Evolutionary conservation across 2,113 vertebrate species (phyloP).

Genomic region (Herpailurus yagouaroundi): DNA sequence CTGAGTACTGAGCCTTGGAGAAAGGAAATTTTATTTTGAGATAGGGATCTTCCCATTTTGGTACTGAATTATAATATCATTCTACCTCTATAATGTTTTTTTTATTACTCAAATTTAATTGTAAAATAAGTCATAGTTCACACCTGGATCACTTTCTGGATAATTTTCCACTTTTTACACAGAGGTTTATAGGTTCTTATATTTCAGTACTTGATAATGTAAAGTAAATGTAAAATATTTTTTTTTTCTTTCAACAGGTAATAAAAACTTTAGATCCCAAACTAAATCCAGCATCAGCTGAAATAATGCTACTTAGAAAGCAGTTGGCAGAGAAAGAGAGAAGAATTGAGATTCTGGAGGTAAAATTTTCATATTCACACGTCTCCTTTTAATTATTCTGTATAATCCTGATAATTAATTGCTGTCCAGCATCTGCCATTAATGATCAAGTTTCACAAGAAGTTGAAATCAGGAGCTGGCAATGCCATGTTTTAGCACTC

Average conservation of each 20-base stretch:
- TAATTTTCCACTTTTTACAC: background rate
- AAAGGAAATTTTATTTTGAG: background rate
- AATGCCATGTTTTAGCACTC: background rate
- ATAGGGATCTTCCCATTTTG: background rate
- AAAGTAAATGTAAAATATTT: background rate
- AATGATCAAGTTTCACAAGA: background rate
- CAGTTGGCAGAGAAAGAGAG: conserved; percentile 94
- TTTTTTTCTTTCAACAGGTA: conserved; percentile 87
- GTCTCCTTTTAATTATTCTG: background rate
- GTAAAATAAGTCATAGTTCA: background rate
- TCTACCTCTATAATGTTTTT: background rate
- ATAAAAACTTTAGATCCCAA: conserved; percentile 98
- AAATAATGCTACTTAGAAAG: conserved; percentile 95
- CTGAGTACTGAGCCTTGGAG: background rate
- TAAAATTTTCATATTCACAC: conserved; percentile 77
- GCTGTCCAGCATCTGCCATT: background rate
- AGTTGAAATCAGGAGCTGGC: background rate
- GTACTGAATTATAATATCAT: background rate
- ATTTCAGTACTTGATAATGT: conserved; percentile 19
- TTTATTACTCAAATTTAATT: conserved; percentile 5
- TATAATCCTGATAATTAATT: conserved; percentile 1
- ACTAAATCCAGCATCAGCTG: conserved; percentile 96
- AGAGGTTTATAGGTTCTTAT: background rate
- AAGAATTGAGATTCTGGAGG: conserved; percentile 93
- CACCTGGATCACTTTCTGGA: background rate